A percentile compares a stretch with the other conserved stretches of the same genome.
Conservation (phyloP, 2,888 invertebrate species). For the Dryocosmus kuriphilus region DNA sequence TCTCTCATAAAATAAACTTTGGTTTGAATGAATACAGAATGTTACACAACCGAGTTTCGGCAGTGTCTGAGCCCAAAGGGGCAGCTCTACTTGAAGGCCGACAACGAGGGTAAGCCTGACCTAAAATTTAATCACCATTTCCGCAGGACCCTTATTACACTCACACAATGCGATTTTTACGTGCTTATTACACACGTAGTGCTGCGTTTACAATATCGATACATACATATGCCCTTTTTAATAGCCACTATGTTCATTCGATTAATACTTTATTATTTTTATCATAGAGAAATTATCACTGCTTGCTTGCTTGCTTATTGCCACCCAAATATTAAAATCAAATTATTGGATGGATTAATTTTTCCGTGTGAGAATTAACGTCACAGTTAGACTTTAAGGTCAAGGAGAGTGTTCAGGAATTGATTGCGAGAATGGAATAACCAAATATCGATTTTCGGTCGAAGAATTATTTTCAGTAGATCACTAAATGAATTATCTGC, state of each 20-base stretch:
- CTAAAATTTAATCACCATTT: constrained; percentile 74
- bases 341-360: constrained; percentile 34
- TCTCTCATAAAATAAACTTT: constrained; percentile 61
- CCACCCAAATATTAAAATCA: constrained; percentile 45
- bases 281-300: constrained; percentile 67
- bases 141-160: constrained; percentile 72
- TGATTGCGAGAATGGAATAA: constrained; percentile 18
- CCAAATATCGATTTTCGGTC: too few relatives aligned
- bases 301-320: constrained; percentile 73
- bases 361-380: constrained; percentile 15
- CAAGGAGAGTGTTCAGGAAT: neutral
- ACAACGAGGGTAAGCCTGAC: constrained; percentile 88
- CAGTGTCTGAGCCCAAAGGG: constrained; percentile 88
- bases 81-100: constrained; percentile 90
- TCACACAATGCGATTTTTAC: constrained; percentile 62
- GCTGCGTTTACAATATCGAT: constrained; percentile 34
- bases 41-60: constrained; percentile 86
- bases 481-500: constrained; percentile 10
- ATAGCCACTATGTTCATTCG: constrained; percentile 16
- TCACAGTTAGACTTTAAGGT: constrained; percentile 7
- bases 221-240: constrained; percentile 32
- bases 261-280: constrained; percentile 52
- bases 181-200: constrained; percentile 52
- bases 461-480: constrained; percentile 10
- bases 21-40: constrained; percentile 76